Evolutionary conservation across 2,113 vertebrate species (phyloP).

Genomic region (Ictalurus punctatus): DNA sequence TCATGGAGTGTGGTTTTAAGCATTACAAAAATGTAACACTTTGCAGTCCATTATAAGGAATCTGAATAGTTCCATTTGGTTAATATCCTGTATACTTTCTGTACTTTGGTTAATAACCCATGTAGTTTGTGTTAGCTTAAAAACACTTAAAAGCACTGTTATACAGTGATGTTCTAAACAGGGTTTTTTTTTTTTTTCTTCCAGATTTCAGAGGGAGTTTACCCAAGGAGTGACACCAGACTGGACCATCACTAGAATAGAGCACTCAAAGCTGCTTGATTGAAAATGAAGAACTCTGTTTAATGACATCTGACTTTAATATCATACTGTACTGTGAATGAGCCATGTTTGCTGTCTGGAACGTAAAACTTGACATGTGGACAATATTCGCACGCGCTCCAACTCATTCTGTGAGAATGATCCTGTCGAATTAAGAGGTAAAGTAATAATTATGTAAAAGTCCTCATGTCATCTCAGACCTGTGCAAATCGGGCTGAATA

Average conservation of each 20-base stretch:
- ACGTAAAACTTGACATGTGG: neutral
- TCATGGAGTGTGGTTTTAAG: neutral
- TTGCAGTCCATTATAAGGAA: neutral
- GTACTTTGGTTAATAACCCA: neutral
- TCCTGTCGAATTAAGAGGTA: neutral
- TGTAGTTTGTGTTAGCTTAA: neutral
- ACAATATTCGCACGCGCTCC: neutral
- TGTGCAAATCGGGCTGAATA: neutral
- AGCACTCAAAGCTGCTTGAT: constrained; percentile 87
- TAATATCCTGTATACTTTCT: too few relatives aligned
- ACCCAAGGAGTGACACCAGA: constrained; percentile 88
- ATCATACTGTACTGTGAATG: neutral
- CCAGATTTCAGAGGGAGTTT: constrained; percentile 93
- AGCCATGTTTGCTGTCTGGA: neutral
- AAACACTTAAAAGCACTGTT: neutral
- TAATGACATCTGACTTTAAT: neutral
- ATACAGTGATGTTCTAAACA: neutral
- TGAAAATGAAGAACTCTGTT: constrained; percentile 55
- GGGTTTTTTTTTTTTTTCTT: neutral
- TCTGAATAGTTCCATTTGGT: neutral
- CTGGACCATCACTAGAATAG: constrained; percentile 91
- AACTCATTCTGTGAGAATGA: neutral
- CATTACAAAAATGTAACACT: too few relatives aligned
- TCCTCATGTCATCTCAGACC: neutral
- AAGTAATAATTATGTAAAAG: neutral